A percentile compares a stretch with the other conserved stretches of the same genome.
phyloP scores from a whole-genome alignment of 2,888 invertebrate species.

The Phortica magna region DNA sequence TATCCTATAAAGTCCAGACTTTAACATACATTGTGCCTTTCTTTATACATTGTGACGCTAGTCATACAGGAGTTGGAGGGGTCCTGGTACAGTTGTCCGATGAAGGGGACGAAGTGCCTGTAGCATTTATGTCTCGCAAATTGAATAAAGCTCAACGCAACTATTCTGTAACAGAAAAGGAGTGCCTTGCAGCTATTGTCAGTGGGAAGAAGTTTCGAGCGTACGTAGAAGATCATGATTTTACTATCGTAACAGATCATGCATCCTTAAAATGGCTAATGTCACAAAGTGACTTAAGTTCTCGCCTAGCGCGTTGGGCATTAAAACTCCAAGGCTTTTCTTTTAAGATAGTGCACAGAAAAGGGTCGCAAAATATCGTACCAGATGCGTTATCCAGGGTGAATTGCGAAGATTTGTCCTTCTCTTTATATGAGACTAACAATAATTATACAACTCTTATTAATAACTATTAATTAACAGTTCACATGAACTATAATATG shows the following conservation, averaged over 20 bases:
- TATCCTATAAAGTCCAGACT: constrained; percentile 23
- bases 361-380: constrained; percentile 48
- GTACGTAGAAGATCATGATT: constrained; percentile 39
- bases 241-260: constrained; percentile 53
- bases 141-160: constrained; percentile 34
- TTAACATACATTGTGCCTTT: constrained; percentile 12
- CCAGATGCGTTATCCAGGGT: constrained; percentile 37
- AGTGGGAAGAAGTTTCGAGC: constrained; percentile 41
- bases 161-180: constrained; percentile 39
- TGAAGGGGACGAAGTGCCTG: constrained; percentile 6
- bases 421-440: no score
- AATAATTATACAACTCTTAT: no score
- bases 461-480: no score
- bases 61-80: constrained; percentile 21
- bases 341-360: constrained; percentile 51
- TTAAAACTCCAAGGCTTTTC: constrained; percentile 53
- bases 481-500: no score
- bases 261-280: constrained; percentile 56
- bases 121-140: constrained; percentile 34
- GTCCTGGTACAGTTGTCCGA: constrained; percentile 11
- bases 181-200: constrained; percentile 40
- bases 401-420: background rate
- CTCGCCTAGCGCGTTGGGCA: constrained; percentile 55
- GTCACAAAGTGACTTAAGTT: constrained; percentile 55
- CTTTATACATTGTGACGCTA: constrained; percentile 30